Percentiles rank a stretch among this genome's conserved stretches.
Evolutionary conservation across 2,888 invertebrate genomes (phyloP).

Genomic region (Cryptus viduatorius): DNA sequence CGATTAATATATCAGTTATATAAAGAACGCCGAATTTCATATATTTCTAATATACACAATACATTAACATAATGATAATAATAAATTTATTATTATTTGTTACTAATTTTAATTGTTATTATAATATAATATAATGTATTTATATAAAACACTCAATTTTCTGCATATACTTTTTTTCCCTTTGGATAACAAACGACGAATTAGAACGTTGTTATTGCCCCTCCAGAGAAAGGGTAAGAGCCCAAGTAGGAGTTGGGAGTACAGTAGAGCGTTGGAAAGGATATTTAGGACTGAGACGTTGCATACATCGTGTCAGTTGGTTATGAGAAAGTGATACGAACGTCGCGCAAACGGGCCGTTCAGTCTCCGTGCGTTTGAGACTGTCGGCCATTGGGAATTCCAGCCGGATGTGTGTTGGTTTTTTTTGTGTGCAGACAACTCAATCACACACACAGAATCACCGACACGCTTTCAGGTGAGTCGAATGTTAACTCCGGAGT

Average conservation of each 20-base stretch:
- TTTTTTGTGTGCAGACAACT: background rate
- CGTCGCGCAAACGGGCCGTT: slow-evolving; percentile 42
- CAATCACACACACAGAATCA: background rate
- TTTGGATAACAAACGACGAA: background rate
- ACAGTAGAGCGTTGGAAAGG: slow-evolving; percentile 56
- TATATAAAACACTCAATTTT: no score
- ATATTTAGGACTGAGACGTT: slow-evolving; percentile 75
- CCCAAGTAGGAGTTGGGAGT: slow-evolving; percentile 34
- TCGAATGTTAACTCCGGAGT: slow-evolving; percentile 13
- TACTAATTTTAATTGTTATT: no score
- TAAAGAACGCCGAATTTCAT: no score
- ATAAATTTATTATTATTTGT: no score
- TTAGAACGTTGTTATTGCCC: background rate
- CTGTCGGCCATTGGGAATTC: slow-evolving; percentile 15
- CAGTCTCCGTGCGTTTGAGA: slow-evolving; percentile 17
- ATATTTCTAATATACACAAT: no score
- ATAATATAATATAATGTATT: no score
- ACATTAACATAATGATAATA: no score
- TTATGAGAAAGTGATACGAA: slow-evolving; percentile 61
- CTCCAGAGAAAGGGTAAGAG: slow-evolving; percentile 50
- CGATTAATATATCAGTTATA: background rate
- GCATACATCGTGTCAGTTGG: slow-evolving; percentile 74
- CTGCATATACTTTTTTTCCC: background rate
- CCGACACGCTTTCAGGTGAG: slow-evolving; percentile 42
- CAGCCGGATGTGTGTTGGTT: slow-evolving; percentile 24